Evolutionary conservation across 2,797 vertebrate species (phyloP).

Genomic region (Syncerus caffer): DNA sequence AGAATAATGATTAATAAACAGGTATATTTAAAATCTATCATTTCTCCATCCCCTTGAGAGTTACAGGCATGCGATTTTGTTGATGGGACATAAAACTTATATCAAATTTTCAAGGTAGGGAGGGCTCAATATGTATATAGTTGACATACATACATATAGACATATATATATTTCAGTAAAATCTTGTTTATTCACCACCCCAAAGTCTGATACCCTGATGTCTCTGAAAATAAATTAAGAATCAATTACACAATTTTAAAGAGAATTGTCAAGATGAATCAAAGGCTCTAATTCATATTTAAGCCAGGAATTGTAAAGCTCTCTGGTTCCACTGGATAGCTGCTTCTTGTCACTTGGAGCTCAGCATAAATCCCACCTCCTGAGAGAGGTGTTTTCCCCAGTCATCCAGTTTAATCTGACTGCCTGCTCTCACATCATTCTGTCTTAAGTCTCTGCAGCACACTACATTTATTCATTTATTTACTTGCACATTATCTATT

Average conservation of each 20-base stretch:
- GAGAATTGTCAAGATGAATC: background rate
- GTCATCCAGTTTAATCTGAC: background rate
- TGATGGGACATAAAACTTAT: background rate
- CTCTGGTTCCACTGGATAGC: background rate
- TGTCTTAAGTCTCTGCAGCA: background rate
- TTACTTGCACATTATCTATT: background rate
- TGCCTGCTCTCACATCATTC: background rate
- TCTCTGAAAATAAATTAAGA: slow-evolving; percentile 10
- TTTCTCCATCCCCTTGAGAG: background rate
- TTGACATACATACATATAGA: background rate
- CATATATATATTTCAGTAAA: background rate
- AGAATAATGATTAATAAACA: slow-evolving; percentile 42
- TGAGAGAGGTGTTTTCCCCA: background rate
- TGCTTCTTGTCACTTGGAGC: background rate
- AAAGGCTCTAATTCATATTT: background rate
- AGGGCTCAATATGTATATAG: background rate
- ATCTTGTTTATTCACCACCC: background rate
- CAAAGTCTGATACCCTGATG: background rate
- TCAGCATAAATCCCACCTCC: background rate
- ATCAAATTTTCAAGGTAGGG: background rate
- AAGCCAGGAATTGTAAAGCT: background rate
- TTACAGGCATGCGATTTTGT: background rate
- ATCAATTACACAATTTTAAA: background rate
- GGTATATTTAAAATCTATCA: background rate
- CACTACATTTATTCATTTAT: background rate